Base-by-base conservation (phyloP, 2,888 invertebrate genomes). In the Caenorhabditis sinica region DNA sequence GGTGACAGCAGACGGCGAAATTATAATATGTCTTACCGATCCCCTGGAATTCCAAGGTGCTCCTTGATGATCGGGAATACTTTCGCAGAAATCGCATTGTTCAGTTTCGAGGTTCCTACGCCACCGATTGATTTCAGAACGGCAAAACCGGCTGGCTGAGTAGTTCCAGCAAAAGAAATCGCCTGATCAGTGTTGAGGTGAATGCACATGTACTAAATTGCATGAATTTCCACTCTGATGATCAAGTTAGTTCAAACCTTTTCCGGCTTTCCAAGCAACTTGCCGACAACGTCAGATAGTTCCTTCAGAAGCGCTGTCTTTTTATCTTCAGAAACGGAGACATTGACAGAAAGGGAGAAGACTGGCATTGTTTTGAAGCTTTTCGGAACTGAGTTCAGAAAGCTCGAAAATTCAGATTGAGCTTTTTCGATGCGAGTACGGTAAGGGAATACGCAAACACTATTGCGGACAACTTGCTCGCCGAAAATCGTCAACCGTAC, bases 181-280 rank as follows among this genome's bases (percentile, higher is more conserved):
- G 73, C 58, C 63, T 86, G 83, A 33, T 83, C 87, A n/a, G 85
- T 77, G 30, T 82, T 74, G 13, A 90, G 69, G 43, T 87, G 86
- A 49, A 90, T 83, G 33, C 85, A 86, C 33, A 90, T 88, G 68
- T 89, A 87, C 90, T 89, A 76, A 74, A 85, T n/a, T 40, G 40
- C 33, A 4, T 4, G 8, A 6, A 6, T 33, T 33, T 6, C 8
- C 5, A 33, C 8, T 33, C 33, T 33, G 33, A 36, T 36, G 40
- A 23, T 63, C 23, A 9, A 43, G 40, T 17, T 2, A 15, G 15
- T 53, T 36, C 28, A 60, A 28, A 90, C 90, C 60, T 77, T 66
- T 82, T 89, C 89, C 0, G 90, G 90, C 65, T 90, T 90, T 58
- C 82, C 77, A 6, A 89, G 86, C 6, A 74, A 33, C 49, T 85